These are phyloP conservation scores for Meriones psammophilus DNA, from an alignment of 2,797 vertebrate genomes.

Conservation along the genomic window DNA sequence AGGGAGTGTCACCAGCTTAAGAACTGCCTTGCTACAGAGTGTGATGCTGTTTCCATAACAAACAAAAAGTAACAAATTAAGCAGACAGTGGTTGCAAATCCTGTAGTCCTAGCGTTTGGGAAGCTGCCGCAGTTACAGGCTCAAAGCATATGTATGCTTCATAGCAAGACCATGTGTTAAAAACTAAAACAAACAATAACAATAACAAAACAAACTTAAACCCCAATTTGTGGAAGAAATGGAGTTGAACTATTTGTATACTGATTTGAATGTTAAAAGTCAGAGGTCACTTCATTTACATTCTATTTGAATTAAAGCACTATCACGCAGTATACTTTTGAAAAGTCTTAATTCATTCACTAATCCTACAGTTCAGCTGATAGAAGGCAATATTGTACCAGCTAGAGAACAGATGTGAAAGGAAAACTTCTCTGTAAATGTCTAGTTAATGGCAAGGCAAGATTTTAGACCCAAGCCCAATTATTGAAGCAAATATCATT, in stretches of 20 bases:
- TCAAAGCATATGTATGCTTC: neutral
- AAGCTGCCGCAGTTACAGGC: neutral
- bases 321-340: neutral
- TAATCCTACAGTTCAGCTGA: neutral
- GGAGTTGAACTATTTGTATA: neutral
- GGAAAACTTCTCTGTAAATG: neutral
- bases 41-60: neutral
- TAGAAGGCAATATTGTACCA: neutral
- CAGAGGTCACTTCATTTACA: neutral
- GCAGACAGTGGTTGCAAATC: neutral
- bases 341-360: neutral
- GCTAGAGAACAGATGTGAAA: neutral
- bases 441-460: neutral
- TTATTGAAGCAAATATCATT: neutral
- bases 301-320: slow-evolving; percentile 4
- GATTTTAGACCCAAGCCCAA: neutral
- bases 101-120: neutral
- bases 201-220: neutral
- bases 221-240: neutral
- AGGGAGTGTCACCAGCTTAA: neutral
- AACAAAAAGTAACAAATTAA: neutral
- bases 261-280: neutral
- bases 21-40: neutral
- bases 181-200: neutral
- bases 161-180: neutral